Evolutionary conservation across 2,113 vertebrate species (phyloP).

Genomic region (Stigmatopora nigra): DNA sequence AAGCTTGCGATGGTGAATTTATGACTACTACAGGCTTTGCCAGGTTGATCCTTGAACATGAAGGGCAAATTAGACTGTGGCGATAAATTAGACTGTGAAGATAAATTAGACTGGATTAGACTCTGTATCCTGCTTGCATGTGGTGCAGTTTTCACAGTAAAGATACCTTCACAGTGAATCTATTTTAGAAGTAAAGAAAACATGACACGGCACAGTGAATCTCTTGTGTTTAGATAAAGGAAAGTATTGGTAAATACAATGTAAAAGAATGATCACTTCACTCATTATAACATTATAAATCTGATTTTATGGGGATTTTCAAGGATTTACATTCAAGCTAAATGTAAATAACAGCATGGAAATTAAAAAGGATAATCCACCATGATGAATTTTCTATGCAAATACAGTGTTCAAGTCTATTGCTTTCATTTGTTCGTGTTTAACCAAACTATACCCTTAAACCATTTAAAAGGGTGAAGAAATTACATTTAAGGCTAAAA

Average conservation of each 20-base stretch:
- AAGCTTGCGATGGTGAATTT: constrained; percentile 26
- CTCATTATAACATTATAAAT: constrained; percentile 12
- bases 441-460: background rate
- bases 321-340: constrained; percentile 34
- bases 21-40: constrained; percentile 12
- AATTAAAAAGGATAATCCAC: constrained; percentile 12
- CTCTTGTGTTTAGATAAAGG: constrained; percentile 11
- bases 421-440: background rate
- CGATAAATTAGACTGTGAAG: constrained; percentile 18
- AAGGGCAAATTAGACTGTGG: constrained; percentile 36
- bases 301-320: constrained; percentile 32
- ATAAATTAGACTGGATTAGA: constrained; percentile 20
- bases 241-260: constrained; percentile 3
- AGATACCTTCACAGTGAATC: constrained; percentile 3
- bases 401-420: background rate
- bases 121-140: constrained; percentile 8
- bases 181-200: background rate
- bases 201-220: background rate
- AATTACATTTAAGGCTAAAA: constrained; percentile 1
- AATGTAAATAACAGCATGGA: constrained; percentile 22
- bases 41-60: constrained; percentile 7
- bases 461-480: background rate
- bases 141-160: constrained; percentile 3
- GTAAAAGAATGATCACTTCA: constrained; percentile 13
- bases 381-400: background rate